Percentiles rank a stretch among this genome's conserved stretches.
Conservation (phyloP, 2,113 vertebrate species). For the Dolichotis patagonum region DNA sequence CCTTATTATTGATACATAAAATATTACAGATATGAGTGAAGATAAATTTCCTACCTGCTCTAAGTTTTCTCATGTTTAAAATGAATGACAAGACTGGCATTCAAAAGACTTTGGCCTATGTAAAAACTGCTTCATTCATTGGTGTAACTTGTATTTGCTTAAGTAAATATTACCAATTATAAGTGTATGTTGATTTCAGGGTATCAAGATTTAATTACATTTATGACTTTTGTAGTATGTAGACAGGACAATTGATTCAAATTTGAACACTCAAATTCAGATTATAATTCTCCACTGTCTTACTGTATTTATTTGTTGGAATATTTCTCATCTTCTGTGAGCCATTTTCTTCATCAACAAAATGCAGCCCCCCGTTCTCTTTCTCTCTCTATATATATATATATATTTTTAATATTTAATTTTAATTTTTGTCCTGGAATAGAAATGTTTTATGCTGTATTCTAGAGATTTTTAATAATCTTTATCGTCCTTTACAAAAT, state of each 20-base stretch:
- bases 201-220: not conserved
- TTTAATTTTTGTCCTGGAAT: not conserved
- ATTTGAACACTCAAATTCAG: not conserved
- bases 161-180: not conserved
- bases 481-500: not conserved
- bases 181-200: not conserved
- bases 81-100: not conserved
- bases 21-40: not conserved
- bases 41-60: not conserved
- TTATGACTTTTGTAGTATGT: not conserved
- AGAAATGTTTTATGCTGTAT: not conserved
- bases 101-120: not conserved
- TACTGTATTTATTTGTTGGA: not conserved
- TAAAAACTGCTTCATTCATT: not conserved
- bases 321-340: not conserved
- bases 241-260: not conserved
- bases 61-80: not conserved
- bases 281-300: not conserved
- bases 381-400: not conserved
- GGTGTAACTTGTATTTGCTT: not conserved
- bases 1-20: not conserved
- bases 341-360: not conserved
- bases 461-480: not conserved
- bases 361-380: not conserved
- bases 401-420: not conserved